Base-by-base conservation (phyloP, 2,888 invertebrate genomes). In the Cheilosia scutellata region DNA sequence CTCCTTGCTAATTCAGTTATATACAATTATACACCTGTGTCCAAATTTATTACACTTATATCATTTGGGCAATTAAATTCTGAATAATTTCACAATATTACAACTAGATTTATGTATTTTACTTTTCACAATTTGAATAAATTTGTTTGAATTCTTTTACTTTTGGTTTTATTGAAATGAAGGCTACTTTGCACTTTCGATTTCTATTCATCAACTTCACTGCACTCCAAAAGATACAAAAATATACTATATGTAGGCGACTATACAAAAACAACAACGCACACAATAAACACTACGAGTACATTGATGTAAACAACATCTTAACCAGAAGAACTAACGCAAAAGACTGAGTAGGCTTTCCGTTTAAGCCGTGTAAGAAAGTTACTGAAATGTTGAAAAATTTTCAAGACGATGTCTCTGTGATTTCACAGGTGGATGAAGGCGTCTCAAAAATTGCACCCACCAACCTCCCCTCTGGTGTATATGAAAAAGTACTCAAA, bases 341-440 rank as follows among this genome's bases (percentile, higher is more conserved):
- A 72, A 80, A 86, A 76, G 76, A 86, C 86, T 86, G 86, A 86
- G 40, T 53, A 72, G 68, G 37, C 66, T 49, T 25, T 68, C 62
- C 76, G 33, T 40, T 16, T 7, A 29, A 72, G 31, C 82, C 20
- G 42, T 51, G 76, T 76, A 86, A 77, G 86, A 86, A 86, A 86
- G 86, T 86, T 82, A 82, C 76, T 82, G 82, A 77, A 47, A 68
- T 66, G 76, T 62, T 40, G 29, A 60, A 42, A 37, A 58, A 70
- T 42, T 40, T 51, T 31, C 29, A 80, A 84, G 80, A 84, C 86
- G 76, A 86, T 86, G 86, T 86, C 82, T 82, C 86, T 86, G 72
- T 82, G 86, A 86, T 86, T 86, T 86, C 86, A 86, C 82, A 86
- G 86, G 86, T 86, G 86, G 86, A 80, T 86, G 86, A 82, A 86